Evolutionary conservation across 2,797 vertebrate genomes (phyloP).

Genomic region (Myiotriccus ornatus): DNA sequence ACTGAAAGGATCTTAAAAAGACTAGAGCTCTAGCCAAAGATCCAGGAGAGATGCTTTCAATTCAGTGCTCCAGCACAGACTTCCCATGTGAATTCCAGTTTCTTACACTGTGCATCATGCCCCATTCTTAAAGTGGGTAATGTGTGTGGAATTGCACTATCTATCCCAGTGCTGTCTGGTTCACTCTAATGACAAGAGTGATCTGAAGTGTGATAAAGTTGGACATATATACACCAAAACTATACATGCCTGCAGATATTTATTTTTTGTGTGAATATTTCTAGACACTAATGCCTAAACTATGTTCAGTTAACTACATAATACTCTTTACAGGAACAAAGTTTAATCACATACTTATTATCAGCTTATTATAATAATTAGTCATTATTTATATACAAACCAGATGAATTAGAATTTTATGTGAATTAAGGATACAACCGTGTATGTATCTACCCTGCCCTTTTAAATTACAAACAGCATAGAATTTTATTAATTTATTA

Average conservation of each 20-base stretch:
- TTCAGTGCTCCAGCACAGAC: not conserved
- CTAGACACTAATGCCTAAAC: slow-evolving; percentile 45
- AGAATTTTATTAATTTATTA: not conserved
- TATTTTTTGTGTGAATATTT: not conserved
- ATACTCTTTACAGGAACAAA: slow-evolving; percentile 36
- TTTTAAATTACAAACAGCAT: not conserved
- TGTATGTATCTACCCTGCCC: not conserved
- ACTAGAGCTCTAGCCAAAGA: not conserved
- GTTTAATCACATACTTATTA: slow-evolving; percentile 61
- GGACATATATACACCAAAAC: not conserved
- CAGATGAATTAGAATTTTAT: not conserved
- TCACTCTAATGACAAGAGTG: not conserved
- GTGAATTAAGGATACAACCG: not conserved
- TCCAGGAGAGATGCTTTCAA: not conserved
- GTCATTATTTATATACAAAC: not conserved
- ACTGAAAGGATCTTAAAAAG: not conserved
- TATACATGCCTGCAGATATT: not conserved
- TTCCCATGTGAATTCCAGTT: not conserved
- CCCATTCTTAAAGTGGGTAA: not conserved
- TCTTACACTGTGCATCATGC: not conserved
- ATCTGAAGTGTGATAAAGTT: not conserved
- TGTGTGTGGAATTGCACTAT: not conserved
- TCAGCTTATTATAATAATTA: slow-evolving; percentile 37
- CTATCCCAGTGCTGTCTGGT: not conserved
- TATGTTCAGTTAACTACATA: slow-evolving; percentile 38